Evolutionary conservation across 1,140 invertebrate species (phyloP), one percentile per base, ranked within the genome.

Genomic region (Heliconius hewitsoni): DNA sequence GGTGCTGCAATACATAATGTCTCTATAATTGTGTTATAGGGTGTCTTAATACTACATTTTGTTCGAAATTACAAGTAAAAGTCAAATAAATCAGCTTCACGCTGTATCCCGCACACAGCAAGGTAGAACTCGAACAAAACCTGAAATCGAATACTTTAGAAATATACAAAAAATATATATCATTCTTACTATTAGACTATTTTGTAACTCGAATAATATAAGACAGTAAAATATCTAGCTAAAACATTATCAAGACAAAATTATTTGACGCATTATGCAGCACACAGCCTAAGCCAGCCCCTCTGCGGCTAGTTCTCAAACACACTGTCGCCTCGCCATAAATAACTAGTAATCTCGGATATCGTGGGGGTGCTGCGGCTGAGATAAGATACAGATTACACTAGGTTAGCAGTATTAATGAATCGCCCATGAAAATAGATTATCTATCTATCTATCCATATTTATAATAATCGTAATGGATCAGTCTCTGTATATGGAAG

Each of bases 281-380:
- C 60, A 5, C 60, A 13, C 9, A 66, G 60, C 60, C 60, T 66
- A 66, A 66, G 60, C 60, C 23, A 2, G 57, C 57, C 60, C 60
- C 60, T 66, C 60, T 66, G 60, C 60, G 27, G 60, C 3, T 66
- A 75, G 30, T 42, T 71, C 27, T 46, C 78, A 79, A 50, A 75
- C 74, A 79, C 78, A 79, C 71, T 71, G 78, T 79, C 78, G 73
- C 78, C 78, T 79, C 46, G 34, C 37, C 23, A 79, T 79, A 79
- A 79, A 79, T 79, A 70, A 66, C 78, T 71, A 71, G 78, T 79
- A 79, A 79, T 79, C 78, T 79, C 73, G 50, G 74, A 79, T 75
- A 74, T 79, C 78, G 78, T 30, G 70, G 78, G 73, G 76, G 57
- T 37, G 71, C 37, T 30, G 77, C 42, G 27, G 72, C 73, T 73